Conservation (phyloP, 2,797 vertebrate genomes). For the Notoglanidium macrostoma region DNA sequence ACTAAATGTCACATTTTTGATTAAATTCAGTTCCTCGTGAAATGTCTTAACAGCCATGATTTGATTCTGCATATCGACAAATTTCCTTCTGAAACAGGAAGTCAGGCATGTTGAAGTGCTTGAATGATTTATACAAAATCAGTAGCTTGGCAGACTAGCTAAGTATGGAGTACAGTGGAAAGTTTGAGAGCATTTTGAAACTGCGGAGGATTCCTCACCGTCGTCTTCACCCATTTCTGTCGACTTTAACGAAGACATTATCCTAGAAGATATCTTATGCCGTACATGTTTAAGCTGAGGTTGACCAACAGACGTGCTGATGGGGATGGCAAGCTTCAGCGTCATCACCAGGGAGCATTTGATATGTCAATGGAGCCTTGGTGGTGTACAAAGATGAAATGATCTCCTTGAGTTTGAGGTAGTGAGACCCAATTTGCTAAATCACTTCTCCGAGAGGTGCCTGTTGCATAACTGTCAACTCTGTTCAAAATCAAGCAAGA, state of each 20-base stretch:
- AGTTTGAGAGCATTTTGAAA: background rate
- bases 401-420: background rate
- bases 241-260: background rate
- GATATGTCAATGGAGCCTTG: background rate
- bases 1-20: background rate
- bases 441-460: background rate
- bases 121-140: background rate
- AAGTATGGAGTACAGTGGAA: too few species aligned
- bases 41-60: background rate
- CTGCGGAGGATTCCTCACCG: background rate
- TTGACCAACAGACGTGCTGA: background rate
- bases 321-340: background rate
- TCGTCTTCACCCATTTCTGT: background rate
- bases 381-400: background rate
- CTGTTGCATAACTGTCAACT: background rate
- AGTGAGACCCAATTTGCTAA: background rate
- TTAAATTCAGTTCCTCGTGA: background rate
- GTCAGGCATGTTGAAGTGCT: background rate
- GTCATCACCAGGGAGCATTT: background rate
- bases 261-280: background rate
- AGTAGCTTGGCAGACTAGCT: background rate
- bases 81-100: background rate
- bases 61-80: background rate
- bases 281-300: background rate
- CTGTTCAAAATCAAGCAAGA: background rate